phyloP scores from a whole-genome alignment of 2,797 vertebrate genomes.

The Myoxocephalus aenaeus region DNA sequence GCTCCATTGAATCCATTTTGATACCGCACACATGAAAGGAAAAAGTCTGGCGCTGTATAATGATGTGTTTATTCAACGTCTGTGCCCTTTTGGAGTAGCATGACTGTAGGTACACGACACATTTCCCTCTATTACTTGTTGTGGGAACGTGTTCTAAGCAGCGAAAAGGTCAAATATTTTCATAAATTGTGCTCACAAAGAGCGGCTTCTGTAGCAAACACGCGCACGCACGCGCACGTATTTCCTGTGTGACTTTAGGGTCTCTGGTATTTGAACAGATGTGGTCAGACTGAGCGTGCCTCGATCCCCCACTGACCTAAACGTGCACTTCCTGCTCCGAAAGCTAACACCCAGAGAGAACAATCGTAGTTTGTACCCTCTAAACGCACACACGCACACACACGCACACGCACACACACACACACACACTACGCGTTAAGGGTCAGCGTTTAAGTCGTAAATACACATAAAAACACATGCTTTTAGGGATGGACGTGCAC shows the following conservation, averaged over 20 bases:
- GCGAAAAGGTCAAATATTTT: slow-evolving; percentile 64
- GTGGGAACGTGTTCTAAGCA: slow-evolving; percentile 45
- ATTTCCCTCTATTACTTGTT: slow-evolving; percentile 48
- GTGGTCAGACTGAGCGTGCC: slow-evolving; percentile 79
- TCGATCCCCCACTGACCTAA: slow-evolving; percentile 78
- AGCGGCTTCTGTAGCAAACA: slow-evolving; percentile 49
- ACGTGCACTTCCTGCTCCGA: slow-evolving; percentile 85
- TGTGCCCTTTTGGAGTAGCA: slow-evolving; percentile 35
- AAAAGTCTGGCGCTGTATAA: not conserved
- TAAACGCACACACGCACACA: slow-evolving; percentile 49
- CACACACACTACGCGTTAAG: slow-evolving; percentile 14
- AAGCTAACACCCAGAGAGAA: slow-evolving; percentile 85
- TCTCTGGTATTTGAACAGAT: slow-evolving; percentile 87
- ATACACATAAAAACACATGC: slow-evolving; percentile 52
- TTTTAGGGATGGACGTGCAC: slow-evolving; percentile 16
- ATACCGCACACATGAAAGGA: not conserved
- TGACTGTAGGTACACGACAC: slow-evolving; percentile 40
- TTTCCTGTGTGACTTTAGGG: slow-evolving; percentile 79
- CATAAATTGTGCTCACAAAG: slow-evolving; percentile 64
- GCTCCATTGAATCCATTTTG: not conserved
- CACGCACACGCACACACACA: slow-evolving; percentile 35
- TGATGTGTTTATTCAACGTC: slow-evolving; percentile 23
- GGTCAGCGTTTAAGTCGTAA: slow-evolving; percentile 45
- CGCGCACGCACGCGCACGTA: slow-evolving; percentile 32
- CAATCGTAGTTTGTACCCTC: slow-evolving; percentile 84